Base-by-base conservation (phyloP, 2,888 invertebrate species). In the Trachelus tabidus region DNA sequence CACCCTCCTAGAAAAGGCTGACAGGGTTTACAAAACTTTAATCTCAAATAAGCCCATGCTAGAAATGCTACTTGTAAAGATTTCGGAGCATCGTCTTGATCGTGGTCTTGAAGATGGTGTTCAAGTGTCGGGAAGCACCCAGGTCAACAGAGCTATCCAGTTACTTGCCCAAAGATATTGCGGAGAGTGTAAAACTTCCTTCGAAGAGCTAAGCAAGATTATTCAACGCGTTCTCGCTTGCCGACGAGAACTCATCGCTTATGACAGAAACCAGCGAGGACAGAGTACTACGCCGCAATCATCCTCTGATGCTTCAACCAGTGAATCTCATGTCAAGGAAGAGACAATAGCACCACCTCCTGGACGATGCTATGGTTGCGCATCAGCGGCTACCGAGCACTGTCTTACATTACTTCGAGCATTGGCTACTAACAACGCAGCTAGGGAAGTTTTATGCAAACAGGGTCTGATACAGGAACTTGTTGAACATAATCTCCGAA, bases 121-220 rank as follows among this genome's bases (percentile, higher is more conserved):
- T 73, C 94, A 94, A 37, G 86, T 89, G 3, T 86, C 85, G 30
- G 88, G 87, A n/a, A 90, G 87, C 73, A 91, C 91, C 0, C 95
- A 96, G 91, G 97, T 98, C 73, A 98, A 98, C 92, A 95, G 96
- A 90, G 96, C 97, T 76, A 98, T 99, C 86, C 98, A 99, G 90
- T 94, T 97, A 83, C 93, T 99, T 69, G 98, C 98, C 3, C 98
- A 98, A 91, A 97, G 97, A 89, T 99, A 99, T 92, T 98, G 98
- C 91, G 96, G 95, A 74, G 99, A 99, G 87, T 98, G 98, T 90
- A 97, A 97, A 91, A 95, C 96, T 9, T 96, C 98, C 11, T 99
- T 98, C 91, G 99, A 99, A 89, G 99, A 99, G 89, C 94, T 99
- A 1, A 98, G 96, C 88, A 96, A 96, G 92, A 96, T 96, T 82